Base-by-base conservation (phyloP, 2,113 vertebrate species). In the Ameiurus melas region DNA sequence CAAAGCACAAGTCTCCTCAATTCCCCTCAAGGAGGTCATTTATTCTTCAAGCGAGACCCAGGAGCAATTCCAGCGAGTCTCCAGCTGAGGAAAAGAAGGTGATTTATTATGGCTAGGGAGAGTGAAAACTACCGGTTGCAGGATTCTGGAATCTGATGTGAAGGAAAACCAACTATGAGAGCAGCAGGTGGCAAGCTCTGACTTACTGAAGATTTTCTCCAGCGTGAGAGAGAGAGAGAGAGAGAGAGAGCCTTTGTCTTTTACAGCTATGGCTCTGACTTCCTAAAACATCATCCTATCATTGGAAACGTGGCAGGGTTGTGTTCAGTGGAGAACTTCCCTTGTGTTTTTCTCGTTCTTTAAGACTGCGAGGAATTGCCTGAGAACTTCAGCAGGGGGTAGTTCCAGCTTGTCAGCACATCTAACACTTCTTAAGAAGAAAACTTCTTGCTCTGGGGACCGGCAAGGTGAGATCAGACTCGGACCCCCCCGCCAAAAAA, bases 261-360 rank as follows among this genome's bases (percentile, higher is more conserved):
- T 75, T 90, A 92, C 91, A 92, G 91, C 73, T 82, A 55, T 86
- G 60, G 89, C 89, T 94, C 91, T 81, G 85, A 88, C 91, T 92
- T 90, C 89, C 90, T 90, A 91, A 79, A 57, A 73, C 9, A 27
- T 90, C 90, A 89, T 91, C 22, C 85, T 60, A 5, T 43, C 89
- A 81, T 47, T 83, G 90, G 87, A 92, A 91, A 90, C 75, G 88
- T 51, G 9, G 80, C 77, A 84, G 79, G 91, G 80, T 90, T 91
- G 92, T 90, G 89, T 93, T 89, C 79, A 71, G 89, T 85, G 91
- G 90, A 92, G 39, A 39, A 75, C 58, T 70, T 85, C 58, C 71
- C 87, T 5, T 14, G 22, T 71, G 83, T 79, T 83, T 27, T 39
- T 47, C 43, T 30, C 17, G 2, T 87, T 75, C 82, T 84, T 73